Evolutionary conservation across 2,888 invertebrate genomes (phyloP).

Genomic region (Hydroisotoma schaefferi): DNA sequence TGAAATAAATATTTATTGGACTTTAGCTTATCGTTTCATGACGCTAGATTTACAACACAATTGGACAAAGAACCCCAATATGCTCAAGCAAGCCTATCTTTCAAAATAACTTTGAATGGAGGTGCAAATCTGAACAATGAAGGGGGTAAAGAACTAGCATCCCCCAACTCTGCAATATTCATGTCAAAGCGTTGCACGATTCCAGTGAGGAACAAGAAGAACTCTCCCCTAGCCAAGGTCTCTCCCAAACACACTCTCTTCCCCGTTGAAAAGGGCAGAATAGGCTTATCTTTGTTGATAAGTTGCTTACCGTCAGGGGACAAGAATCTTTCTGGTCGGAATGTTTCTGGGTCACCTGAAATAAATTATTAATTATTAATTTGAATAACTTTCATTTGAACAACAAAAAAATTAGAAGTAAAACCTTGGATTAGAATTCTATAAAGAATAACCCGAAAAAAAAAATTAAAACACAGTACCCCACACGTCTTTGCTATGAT

Average conservation of each 20-base stretch:
- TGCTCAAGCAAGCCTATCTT: background rate
- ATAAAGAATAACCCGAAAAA: too few relatives aligned
- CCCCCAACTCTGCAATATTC: background rate
- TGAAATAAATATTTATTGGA: too few relatives aligned
- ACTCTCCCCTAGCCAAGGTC: conserved; percentile 21
- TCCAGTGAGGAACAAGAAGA: conserved; percentile 20
- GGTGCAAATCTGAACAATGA: conserved; percentile 8
- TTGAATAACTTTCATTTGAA: too few relatives aligned
- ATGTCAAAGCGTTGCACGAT: conserved; percentile 27
- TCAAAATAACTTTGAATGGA: background rate
- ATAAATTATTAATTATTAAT: too few relatives aligned
- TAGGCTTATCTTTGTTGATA: background rate
- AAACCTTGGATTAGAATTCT: background rate
- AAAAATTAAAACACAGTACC: background rate
- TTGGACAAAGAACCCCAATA: too few relatives aligned
- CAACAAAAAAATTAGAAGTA: background rate
- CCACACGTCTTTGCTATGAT: conserved; percentile 30
- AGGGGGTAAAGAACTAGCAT: background rate
- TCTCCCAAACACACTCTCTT: conserved; percentile 31
- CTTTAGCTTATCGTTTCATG: too few relatives aligned
- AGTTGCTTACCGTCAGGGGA: conserved; percentile 4
- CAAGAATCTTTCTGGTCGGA: conserved; percentile 39
- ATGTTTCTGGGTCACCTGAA: conserved; percentile 28
- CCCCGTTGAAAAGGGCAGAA: conserved; percentile 32
- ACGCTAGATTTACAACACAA: too few relatives aligned